A percentile compares a stretch with the other conserved stretches of the same genome.
Conservation (phyloP, 2,888 invertebrate genomes). For the Nasonovia ribisnigri region DNA sequence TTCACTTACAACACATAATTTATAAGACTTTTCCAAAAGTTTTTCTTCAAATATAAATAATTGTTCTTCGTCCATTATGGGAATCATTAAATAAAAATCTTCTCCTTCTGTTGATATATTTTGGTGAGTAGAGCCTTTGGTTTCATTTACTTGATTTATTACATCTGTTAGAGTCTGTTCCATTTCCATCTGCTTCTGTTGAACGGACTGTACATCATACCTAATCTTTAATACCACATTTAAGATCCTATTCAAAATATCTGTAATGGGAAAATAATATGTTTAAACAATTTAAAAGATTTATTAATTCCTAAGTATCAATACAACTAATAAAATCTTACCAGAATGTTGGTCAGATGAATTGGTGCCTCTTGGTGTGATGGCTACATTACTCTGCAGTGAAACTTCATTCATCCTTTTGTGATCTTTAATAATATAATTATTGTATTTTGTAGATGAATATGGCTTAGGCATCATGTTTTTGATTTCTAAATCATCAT, state of each 20-base stretch:
- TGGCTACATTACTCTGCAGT: neutral
- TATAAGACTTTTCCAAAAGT: neutral
- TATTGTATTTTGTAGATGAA: neutral
- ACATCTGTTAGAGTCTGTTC: neutral
- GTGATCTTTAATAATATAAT: neutral
- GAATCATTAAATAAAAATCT: neutral
- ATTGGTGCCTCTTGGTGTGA: neutral
- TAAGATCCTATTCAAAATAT: neutral
- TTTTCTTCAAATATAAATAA: neutral
- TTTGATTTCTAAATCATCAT: too few species aligned
- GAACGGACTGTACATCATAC: conserved; percentile 2
- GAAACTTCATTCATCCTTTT: neutral
- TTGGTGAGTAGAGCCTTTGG: neutral
- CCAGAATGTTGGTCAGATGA: neutral
- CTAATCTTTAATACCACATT: neutral
- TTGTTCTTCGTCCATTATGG: neutral
- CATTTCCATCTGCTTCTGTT: neutral
- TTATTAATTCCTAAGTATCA: neutral
- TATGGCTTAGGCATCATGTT: too few species aligned
- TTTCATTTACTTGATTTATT: neutral
- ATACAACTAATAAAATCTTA: neutral
- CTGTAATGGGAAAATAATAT: neutral
- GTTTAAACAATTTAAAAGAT: neutral
- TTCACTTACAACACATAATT: neutral
- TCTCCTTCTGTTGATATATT: neutral